Base-by-base conservation (phyloP, 2,888 invertebrate genomes). In the Lamellibrachia columna region DNA sequence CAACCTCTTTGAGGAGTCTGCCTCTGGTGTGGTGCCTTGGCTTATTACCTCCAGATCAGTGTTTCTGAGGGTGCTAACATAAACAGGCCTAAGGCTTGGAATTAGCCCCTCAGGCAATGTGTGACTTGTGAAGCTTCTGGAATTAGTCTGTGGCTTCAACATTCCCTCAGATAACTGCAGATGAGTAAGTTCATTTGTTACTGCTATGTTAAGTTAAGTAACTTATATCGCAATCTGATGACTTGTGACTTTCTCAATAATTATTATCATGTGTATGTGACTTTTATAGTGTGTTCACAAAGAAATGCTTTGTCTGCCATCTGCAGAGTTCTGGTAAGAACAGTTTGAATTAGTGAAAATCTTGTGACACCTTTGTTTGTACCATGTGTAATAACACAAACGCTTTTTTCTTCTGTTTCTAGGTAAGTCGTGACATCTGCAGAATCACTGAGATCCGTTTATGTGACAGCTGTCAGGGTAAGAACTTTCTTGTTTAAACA, bases 381-480 rank as follows among this genome's bases (percentile, higher is more conserved):
- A 75, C 75, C 75, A 1, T 22, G 75, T 75, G 75, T n/a, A 75
- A 22, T 75, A 75, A 22, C 75, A 75, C 75, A 75, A 22, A 75
- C n/a, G 75, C 22, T 75, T 75, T 15, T 75, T n/a, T 75, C 75
- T 75, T 75, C 75, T 75, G 75, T 75, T 55, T 75, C 75, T 75
- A 75, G 75, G 75, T 75, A 75, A 75, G 75, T 75, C 75, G 3
- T 75, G 75, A 75, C 75, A 75, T n/a, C 75, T 75, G 75, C 75
- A 22, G 75, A 22, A 75, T 22, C 15, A 8, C 11, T 58, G 58
- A n/a, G 22, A 75, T n/a, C 4, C 75, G 22, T 6, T 22, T 3
- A 75, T 75, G 75, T 75, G n/a, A 22, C 22, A 22, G 75, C 75
- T n/a, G 22, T 3, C 75, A 22, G 75, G 75, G 75, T 75, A n/a